A percentile compares a stretch with the other conserved stretches of the same genome.
Evolutionary conservation across 2,888 invertebrate species (phyloP).

Genomic region (Latrodectus hesperus): DNA sequence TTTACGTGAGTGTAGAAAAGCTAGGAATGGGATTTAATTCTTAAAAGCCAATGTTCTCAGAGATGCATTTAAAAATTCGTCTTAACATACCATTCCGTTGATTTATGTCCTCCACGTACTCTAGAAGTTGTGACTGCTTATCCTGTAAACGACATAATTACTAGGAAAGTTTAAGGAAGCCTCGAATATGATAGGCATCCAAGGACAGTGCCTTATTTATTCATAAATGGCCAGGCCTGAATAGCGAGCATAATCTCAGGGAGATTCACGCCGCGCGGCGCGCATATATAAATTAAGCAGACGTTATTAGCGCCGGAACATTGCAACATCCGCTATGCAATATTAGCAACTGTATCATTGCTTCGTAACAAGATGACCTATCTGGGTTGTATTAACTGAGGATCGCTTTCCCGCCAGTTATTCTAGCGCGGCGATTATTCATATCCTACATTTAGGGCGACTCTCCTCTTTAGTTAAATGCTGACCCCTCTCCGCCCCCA

Average conservation of each 20-base stretch:
- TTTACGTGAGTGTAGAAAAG: too few relatives aligned
- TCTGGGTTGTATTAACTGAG: slow-evolving; percentile 45
- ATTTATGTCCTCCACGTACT: slow-evolving; percentile 40
- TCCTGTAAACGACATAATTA: slow-evolving; percentile 65
- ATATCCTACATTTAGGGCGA: slow-evolving; percentile 52
- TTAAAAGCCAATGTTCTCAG: background rate
- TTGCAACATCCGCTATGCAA: slow-evolving; percentile 38
- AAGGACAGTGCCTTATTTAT: slow-evolving; percentile 65
- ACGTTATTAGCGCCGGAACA: slow-evolving; percentile 63
- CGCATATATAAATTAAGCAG: slow-evolving; percentile 68
- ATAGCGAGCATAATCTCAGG: slow-evolving; percentile 47
- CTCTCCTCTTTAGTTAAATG: slow-evolving; percentile 58
- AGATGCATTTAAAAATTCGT: background rate
- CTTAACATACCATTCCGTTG: slow-evolving; percentile 5
- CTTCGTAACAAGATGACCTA: slow-evolving; percentile 61
- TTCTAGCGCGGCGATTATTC: slow-evolving; percentile 56
- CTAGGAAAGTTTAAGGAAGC: slow-evolving; percentile 66
- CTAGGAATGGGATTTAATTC: too few relatives aligned
- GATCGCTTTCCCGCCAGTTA: slow-evolving; percentile 45
- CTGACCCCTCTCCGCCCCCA: background rate
- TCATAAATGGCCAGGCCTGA: slow-evolving; percentile 63
- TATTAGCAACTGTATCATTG: slow-evolving; percentile 63
- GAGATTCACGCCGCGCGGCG: slow-evolving; percentile 63
- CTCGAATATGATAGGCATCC: slow-evolving; percentile 49
- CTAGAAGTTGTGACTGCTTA: slow-evolving; percentile 43